These are phyloP conservation scores for Ochlodes sylvanus DNA, from an alignment of 2,888 invertebrate species.

Conservation along the genomic window DNA sequence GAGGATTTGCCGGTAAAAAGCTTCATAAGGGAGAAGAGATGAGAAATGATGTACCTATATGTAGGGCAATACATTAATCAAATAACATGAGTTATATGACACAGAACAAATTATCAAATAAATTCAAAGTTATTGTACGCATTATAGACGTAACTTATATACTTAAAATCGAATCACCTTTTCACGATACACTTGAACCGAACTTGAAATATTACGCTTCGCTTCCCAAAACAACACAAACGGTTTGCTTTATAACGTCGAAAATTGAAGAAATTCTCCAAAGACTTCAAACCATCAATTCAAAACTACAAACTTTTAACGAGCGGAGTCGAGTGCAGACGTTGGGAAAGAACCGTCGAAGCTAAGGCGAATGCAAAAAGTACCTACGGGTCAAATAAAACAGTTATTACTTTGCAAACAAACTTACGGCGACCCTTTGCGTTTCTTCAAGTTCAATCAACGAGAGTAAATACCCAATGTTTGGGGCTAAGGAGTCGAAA, in stretches of 20 bases:
- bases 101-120: too few relatives aligned
- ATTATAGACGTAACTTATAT: too few relatives aligned
- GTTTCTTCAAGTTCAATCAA: slow-evolving; percentile 76
- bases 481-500: not conserved
- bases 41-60: too few relatives aligned
- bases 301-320: slow-evolving; percentile 59
- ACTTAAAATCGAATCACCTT: too few relatives aligned
- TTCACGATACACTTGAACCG: not conserved
- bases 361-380: slow-evolving; percentile 50
- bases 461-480: slow-evolving; percentile 62
- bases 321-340: slow-evolving; percentile 59
- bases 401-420: slow-evolving; percentile 66
- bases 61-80: too few relatives aligned
- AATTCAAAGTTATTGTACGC: too few relatives aligned
- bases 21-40: too few relatives aligned
- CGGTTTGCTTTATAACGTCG: slow-evolving; percentile 8
- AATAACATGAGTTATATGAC: too few relatives aligned
- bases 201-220: slow-evolving; percentile 1
- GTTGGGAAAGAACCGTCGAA: slow-evolving; percentile 47
- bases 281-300: slow-evolving; percentile 33
- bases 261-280: slow-evolving; percentile 24
- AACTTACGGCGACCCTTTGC: slow-evolving; percentile 57
- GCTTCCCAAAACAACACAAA: slow-evolving; percentile 1
- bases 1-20: too few relatives aligned
- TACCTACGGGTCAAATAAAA: slow-evolving; percentile 53